Base-by-base conservation (phyloP, 2,888 invertebrate species). In the Protula sp. region DNA sequence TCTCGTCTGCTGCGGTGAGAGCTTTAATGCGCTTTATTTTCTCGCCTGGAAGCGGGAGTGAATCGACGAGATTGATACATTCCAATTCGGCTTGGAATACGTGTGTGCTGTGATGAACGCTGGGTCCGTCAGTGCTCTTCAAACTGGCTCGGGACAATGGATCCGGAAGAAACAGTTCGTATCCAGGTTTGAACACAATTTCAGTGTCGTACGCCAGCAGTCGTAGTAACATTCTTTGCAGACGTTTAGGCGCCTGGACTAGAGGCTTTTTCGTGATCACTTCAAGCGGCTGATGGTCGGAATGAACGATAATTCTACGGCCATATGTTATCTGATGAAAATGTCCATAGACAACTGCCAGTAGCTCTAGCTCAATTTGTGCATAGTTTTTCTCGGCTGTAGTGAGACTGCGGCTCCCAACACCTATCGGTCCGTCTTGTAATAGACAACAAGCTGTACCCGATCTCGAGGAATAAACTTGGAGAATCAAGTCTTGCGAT, bases 201-300 rank as follows among this genome's bases (percentile, higher is more conserved):
- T 50, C 28, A 24, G 61, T 54, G 28, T 69, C 61, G 57, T 64
- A 69, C 45, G 51, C 52, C 51, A 66, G 70, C 4, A 65, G 30
- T n/a, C 63, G 53, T 24, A 71, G 54, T 14, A 69, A 29, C 67
- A 71, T 69, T n/a, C 65, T 47, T 58, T 70, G 69, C 9, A 71
- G 56, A 9, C 69, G 30, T 51, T 48, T 55, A 22, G 64, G 67
- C 27, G 64, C 66, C 45, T 57, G 47, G 5, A 45, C 29, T 19
- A 67, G 31, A 24, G 62, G 58, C 27, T 69, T 69, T 29, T 62
- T 60, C 19, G 59, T 19, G 22, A 71, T 65, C 2, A 47, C 30
- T 50, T 67, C 62, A 4, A 70, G 50, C 30, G 67, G 54, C 50
- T 22, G 51, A 38, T 59, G 55, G 27, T 59, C 55, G 14, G 47